These are phyloP conservation scores for Silvanus unidentatus DNA, from an alignment of 2,888 invertebrate species.

Conservation along the genomic window DNA sequence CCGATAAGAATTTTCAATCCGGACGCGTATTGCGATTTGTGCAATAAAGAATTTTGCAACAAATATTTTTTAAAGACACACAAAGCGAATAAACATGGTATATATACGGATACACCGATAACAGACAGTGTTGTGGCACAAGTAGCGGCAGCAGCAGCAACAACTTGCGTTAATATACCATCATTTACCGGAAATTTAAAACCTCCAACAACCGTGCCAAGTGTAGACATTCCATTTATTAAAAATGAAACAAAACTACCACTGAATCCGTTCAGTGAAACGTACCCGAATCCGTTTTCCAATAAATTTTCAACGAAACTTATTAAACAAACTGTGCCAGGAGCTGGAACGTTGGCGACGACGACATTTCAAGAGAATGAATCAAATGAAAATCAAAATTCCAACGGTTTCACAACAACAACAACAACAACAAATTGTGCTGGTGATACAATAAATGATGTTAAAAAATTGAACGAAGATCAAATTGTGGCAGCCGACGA, in stretches of 20 bases:
- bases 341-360: conserved; percentile 6
- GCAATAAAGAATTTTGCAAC: conserved; percentile 98
- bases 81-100: conserved; percentile 95
- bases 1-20: conserved; percentile 88
- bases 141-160: conserved; percentile 6
- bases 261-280: conserved; percentile 55
- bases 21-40: conserved; percentile 94
- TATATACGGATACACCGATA: conserved; percentile 54
- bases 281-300: conserved; percentile 65
- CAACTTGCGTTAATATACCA: conserved; percentile 35
- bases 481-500: conserved; percentile 30
- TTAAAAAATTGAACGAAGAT: conserved; percentile 31
- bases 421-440: conserved; percentile 31
- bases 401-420: conserved; percentile 30
- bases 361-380: conserved; percentile 26
- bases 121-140: conserved; percentile 24
- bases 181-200: conserved; percentile 38
- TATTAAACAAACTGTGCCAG: background rate
- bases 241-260: conserved; percentile 35
- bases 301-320: conserved; percentile 16
- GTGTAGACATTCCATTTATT: conserved; percentile 31
- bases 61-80: conserved; percentile 97
- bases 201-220: conserved; percentile 39
- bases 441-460: background rate
- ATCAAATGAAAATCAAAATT: conserved; percentile 24